Base-by-base conservation (phyloP, 1,140 invertebrate species). In the Drosophila baimaii region DNA sequence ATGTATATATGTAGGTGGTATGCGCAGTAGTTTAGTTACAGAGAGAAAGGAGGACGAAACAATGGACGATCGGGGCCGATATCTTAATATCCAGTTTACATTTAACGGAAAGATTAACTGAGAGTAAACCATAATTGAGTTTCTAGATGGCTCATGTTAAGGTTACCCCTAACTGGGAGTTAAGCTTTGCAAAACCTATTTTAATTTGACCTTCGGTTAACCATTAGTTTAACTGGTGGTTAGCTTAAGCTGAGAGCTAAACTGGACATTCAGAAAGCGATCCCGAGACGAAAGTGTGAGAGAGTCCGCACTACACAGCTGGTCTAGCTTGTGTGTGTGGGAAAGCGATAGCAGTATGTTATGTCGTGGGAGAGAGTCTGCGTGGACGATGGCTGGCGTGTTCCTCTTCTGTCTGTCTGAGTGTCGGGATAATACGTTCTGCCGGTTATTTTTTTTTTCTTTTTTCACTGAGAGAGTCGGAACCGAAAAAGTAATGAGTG, bases 401-500 rank as follows among this genome's bases (percentile, higher is more conserved):
- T 59, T 37, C 23, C 65, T 71, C 19, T 44, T 58, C 51, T 71
- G 66, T 71, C 52, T 71, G 66, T 72, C 69, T 66, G 61, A 39
- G 51, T 71, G 66, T 71, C 51, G 66, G 51, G 64, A 69, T 69
- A 69, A 57, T 66, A 39, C 25, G 31, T 39, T 25, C 35, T 54
- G 35, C 17, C 15, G 25, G 33, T 52, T n/a, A 6, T 5, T 35
- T 35, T 19, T 10, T 19, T 13, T 25, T 13, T 25, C 49, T 37
- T 54, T 21, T 35, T 58, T 69, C 54, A 47, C 54, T 49, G 72
- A 61, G 72, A 64, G 68, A 49, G 56, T 77, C 62, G 77, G 54
- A 83, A 83, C 58, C 77, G 73, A 88, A 88, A 88, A 88, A 65
- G 52, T 74, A 80, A 89, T 88, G 80, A 79, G 66, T 62, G 77